phyloP scores from a whole-genome alignment of 2,113 vertebrate species.

The Melanerpes formicivorus region DNA sequence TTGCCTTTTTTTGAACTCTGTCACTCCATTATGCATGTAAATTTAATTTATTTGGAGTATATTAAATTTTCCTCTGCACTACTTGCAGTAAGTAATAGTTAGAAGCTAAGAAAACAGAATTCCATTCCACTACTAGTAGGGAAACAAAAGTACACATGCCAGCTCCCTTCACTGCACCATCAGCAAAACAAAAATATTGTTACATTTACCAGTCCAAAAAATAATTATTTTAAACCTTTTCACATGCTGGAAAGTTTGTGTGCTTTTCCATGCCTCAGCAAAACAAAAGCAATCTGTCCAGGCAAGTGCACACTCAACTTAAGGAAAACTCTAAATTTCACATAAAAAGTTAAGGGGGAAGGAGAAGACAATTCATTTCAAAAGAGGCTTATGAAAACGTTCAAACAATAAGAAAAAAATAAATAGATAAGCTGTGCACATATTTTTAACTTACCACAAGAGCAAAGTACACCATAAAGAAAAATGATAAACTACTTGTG shows the following conservation, averaged over 20 bases:
- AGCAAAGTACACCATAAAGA: constrained; percentile 93
- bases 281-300: background rate
- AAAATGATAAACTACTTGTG: constrained; percentile 93
- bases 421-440: constrained; percentile 60
- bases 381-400: constrained; percentile 54
- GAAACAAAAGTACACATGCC: constrained; percentile 26
- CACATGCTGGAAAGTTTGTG: constrained; percentile 21
- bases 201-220: constrained; percentile 54
- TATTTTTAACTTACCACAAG: constrained; percentile 89
- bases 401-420: constrained; percentile 59
- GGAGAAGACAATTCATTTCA: constrained; percentile 47
- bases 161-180: constrained; percentile 43
- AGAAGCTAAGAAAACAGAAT: constrained; percentile 67
- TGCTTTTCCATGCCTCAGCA: background rate
- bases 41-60: constrained; percentile 67
- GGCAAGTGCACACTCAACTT: background rate
- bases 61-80: constrained; percentile 62
- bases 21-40: constrained; percentile 52
- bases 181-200: constrained; percentile 50
- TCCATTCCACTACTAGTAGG: constrained; percentile 21
- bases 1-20: constrained; percentile 67
- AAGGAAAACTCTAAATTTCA: constrained; percentile 20
- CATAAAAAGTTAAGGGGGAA: constrained; percentile 12
- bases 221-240: constrained; percentile 55
- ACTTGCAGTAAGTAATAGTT: constrained; percentile 59